phyloP scores from a whole-genome alignment of 1,140 invertebrate species.

The Pogonomyrmex californicus region DNA sequence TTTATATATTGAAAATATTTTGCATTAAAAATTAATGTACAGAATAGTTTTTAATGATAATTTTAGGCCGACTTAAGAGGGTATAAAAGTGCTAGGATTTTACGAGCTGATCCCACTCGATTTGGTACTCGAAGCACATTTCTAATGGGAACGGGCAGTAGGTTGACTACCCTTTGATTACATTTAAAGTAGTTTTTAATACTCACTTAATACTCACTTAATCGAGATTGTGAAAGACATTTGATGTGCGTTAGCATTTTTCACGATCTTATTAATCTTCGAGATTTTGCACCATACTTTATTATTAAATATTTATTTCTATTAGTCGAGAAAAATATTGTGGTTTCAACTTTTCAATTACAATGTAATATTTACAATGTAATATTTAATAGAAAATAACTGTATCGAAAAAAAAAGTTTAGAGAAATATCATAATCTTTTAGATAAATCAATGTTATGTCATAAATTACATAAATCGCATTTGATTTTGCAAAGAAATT shows the following conservation, averaged over 20 bases:
- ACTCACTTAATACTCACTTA: background rate
- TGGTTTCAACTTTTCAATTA: background rate
- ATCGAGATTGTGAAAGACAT: slow-evolving; percentile 1
- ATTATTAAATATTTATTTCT: background rate
- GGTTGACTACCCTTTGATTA: slow-evolving; percentile 35
- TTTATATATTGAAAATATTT: background rate
- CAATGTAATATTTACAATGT: no score
- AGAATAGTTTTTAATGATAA: background rate
- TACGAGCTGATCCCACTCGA: slow-evolving; percentile 47
- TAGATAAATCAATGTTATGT: slow-evolving; percentile 1
- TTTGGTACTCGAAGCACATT: slow-evolving; percentile 33
- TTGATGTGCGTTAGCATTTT: background rate
- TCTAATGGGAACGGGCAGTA: slow-evolving; percentile 34
- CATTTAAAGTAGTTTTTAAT: slow-evolving; percentile 45
- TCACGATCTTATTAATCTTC: background rate
- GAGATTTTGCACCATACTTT: background rate
- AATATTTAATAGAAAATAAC: background rate
- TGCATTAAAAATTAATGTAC: background rate
- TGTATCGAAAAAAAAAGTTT: background rate
- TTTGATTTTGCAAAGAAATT: background rate
- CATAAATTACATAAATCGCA: background rate
- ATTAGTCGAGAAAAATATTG: background rate
- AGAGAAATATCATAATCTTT: background rate
- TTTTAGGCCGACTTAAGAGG: slow-evolving; percentile 34
- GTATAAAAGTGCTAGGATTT: slow-evolving; percentile 30